These are phyloP conservation scores for Styela plicata DNA, from an alignment of 23 tunicate species.

Conservation along the genomic window DNA sequence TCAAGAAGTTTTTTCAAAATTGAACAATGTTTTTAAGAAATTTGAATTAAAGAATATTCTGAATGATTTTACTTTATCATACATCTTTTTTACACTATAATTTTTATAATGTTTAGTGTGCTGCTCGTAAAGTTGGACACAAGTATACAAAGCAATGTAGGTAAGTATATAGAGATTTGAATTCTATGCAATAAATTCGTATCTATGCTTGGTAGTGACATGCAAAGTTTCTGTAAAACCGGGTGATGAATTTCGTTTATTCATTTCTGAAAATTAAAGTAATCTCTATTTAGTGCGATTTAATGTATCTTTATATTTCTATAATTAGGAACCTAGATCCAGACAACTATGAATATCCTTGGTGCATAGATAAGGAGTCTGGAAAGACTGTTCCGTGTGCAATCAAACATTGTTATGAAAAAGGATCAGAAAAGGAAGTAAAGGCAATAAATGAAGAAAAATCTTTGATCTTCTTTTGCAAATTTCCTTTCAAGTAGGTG, in stretches of 20 bases:
- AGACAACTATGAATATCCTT: neutral
- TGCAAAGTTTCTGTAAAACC: too few relatives aligned
- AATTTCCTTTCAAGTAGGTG: neutral
- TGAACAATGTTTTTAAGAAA: too few relatives aligned
- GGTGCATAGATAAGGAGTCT: neutral
- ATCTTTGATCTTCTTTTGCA: neutral
- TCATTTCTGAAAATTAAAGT: too few relatives aligned
- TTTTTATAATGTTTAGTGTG: too few relatives aligned
- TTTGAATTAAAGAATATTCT: too few relatives aligned
- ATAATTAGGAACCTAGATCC: neutral
- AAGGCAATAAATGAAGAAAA: neutral
- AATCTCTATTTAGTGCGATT: too few relatives aligned
- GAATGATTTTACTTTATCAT: too few relatives aligned
- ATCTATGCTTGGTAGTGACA: too few relatives aligned
- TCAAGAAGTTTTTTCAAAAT: too few relatives aligned
- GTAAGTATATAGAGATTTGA: neutral
- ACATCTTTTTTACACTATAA: too few relatives aligned
- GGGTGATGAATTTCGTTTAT: too few relatives aligned
- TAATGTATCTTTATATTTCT: too few relatives aligned
- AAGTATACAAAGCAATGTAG: neutral
- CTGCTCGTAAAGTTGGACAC: neutral
- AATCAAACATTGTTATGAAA: conserved; percentile 2
- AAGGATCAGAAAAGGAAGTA: neutral
- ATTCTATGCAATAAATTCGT: neutral
- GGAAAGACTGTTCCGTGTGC: neutral